phyloP scores from a whole-genome alignment of 1,140 invertebrate species.

The Nautilus pompilius region DNA sequence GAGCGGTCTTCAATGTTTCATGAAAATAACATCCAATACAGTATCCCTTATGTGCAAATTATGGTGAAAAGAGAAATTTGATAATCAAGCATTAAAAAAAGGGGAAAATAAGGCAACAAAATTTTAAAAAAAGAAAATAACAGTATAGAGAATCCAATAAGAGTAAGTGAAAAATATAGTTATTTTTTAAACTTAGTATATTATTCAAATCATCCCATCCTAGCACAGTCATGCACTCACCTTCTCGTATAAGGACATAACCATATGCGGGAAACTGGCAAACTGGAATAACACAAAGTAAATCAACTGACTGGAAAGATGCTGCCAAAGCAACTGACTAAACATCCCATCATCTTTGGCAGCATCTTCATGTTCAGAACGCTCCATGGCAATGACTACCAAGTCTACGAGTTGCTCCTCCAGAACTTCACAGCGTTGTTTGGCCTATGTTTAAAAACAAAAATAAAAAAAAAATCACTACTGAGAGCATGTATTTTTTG shows the following conservation, averaged over 20 bases:
- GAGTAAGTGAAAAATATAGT: no score
- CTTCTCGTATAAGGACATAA: conserved; percentile 83
- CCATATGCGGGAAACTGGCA: conserved; percentile 88
- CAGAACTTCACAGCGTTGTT: conserved; percentile 81
- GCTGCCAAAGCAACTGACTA: conserved; percentile 85
- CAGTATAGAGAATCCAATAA: background rate
- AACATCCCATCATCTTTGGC: conserved; percentile 64
- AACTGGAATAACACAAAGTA: conserved; percentile 95
- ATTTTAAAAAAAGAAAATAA: background rate
- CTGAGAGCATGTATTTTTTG: no score
- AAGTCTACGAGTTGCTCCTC: conserved; percentile 92
- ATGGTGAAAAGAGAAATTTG: no score
- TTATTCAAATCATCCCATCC: no score
- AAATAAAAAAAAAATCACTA: background rate
- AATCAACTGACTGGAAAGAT: conserved; percentile 91
- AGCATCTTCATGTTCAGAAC: conserved; percentile 68
- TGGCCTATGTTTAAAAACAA: conserved; percentile 64
- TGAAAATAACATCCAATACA: no score
- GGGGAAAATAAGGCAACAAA: background rate
- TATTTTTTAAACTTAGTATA: no score
- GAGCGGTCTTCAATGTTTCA: no score
- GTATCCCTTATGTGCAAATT: no score
- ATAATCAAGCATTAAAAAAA: no score
- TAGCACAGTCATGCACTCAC: no score
- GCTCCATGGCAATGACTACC: conserved; percentile 87